Evolutionary conservation across 2,797 vertebrate genomes (phyloP).

Genomic region (Notolepis coatsorum): DNA sequence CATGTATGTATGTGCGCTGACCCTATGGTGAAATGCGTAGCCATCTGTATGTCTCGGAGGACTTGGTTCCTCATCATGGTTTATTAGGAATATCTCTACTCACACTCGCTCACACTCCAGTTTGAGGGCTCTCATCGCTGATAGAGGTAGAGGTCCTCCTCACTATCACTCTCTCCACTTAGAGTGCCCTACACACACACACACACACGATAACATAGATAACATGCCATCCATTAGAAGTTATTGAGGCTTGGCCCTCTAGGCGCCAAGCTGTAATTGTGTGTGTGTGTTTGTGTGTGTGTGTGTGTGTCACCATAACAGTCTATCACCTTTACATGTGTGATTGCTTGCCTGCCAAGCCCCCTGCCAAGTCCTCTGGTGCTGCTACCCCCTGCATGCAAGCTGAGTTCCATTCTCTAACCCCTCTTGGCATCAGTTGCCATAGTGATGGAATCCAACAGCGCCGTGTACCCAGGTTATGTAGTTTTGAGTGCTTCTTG

Average conservation of each 20-base stretch:
- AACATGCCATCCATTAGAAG: not conserved
- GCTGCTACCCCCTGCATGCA: constrained; percentile 45
- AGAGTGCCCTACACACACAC: not conserved
- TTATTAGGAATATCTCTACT: no score
- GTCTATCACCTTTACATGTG: not conserved
- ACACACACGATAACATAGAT: not conserved
- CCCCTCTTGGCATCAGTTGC: constrained; percentile 61
- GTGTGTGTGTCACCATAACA: not conserved
- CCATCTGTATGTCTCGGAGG: no score
- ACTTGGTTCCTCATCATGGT: no score
- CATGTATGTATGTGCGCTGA: no score
- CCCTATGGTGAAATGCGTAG: no score
- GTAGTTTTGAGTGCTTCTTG: not conserved
- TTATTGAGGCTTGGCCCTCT: not conserved
- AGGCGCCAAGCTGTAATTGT: not conserved
- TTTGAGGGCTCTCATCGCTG: not conserved
- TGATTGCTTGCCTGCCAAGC: not conserved
- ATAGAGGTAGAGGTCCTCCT: not conserved
- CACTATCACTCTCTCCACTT: not conserved
- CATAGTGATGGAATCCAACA: constrained; percentile 54
- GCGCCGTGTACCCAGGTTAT: constrained; percentile 9
- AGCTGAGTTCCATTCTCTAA: constrained; percentile 58
- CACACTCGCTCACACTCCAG: no score
- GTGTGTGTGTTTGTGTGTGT: no score
- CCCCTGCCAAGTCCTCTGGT: constrained; percentile 1